Evolutionary conservation across 2,888 invertebrate genomes (phyloP).

Genomic region (Drosophila lutescens): DNA sequence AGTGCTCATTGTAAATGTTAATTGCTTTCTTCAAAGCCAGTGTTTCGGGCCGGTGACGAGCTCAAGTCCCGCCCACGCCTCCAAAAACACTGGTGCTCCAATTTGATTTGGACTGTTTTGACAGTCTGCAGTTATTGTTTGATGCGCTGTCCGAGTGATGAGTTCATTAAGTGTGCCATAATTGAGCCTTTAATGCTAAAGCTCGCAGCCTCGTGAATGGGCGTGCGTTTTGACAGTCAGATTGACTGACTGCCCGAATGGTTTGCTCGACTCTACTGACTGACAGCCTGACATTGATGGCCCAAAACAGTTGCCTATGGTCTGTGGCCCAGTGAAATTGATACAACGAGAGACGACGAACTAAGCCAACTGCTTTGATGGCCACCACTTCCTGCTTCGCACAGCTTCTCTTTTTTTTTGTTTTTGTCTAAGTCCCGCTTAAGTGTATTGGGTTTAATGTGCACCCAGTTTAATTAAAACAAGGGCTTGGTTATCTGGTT

Average conservation of each 20-base stretch:
- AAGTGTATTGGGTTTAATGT: slow-evolving; percentile 72
- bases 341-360: slow-evolving; percentile 67
- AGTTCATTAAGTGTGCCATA: slow-evolving; percentile 80
- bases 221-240: slow-evolving; percentile 73
- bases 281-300: slow-evolving; percentile 68
- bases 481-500: slow-evolving; percentile 66
- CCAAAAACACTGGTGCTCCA: slow-evolving; percentile 59
- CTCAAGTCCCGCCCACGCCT: slow-evolving; percentile 60
- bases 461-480: slow-evolving; percentile 72
- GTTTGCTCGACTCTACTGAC: slow-evolving; percentile 10
- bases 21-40: slow-evolving; percentile 72
- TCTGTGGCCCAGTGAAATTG: slow-evolving; percentile 64
- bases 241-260: slow-evolving; percentile 35
- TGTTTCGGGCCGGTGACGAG: slow-evolving; percentile 4
- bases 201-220: slow-evolving; percentile 62
- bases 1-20: slow-evolving; percentile 64
- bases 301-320: slow-evolving; percentile 10
- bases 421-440: slow-evolving; percentile 36
- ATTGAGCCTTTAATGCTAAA: slow-evolving; percentile 76
- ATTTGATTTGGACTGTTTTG: slow-evolving; percentile 77
- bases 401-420: slow-evolving; percentile 19
- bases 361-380: slow-evolving; percentile 38
- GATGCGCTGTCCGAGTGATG: slow-evolving; percentile 81
- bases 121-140: slow-evolving; percentile 81
- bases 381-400: slow-evolving; percentile 64